Base-by-base conservation (phyloP, 2,888 invertebrate species). In the Drosophila antonietae region DNA sequence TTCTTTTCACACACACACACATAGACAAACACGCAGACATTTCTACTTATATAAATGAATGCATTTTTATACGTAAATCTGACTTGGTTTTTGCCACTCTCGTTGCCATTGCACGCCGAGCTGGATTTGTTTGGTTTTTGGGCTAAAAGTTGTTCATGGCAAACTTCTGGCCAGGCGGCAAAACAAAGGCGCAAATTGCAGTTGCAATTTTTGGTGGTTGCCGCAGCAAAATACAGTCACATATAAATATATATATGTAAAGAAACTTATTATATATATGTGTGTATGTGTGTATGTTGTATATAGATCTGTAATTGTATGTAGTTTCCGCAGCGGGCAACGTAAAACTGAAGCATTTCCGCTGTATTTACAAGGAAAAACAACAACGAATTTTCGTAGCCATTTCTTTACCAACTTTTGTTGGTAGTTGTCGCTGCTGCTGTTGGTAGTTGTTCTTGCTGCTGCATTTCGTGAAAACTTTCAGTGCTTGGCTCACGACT, bases 111-210 rank as follows among this genome's bases (percentile, higher is more conserved):
- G 74, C 61, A 41, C 55, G 56, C 43, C 51, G 58, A 58, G 51
- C 56, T 68, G 62, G 52, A 47, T 77, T 69, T 68, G 70, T 73
- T 75, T 69, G 55, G 67, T 53, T 81, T 83, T 80, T 63, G 60
- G 75, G 75, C 33, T 57, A 83, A 87, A 87, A 82, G 66, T 88
- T 85, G 75, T 76, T 62, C 69, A 53, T 70, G 64, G 63, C 65
- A 76, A 81, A 85, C 69, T 83, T 83, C 66, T 74, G 66, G 67
- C 67, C 75, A 68, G 73, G 73, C 83, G 65, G 68, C 76, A 78
- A 86, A 81, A 83, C 86, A 88, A 85, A 83, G 77, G 77, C 80
- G 74, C 80, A 88, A 87, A 88, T 87, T 88, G 70, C 88, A 77
- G 78, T 73, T 78, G 74, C 73, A 79, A 73, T 75, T 77, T 80